These are phyloP conservation scores for Girardinus metallicus DNA, from an alignment of 2,797 vertebrate genomes.

Conservation along the genomic window DNA sequence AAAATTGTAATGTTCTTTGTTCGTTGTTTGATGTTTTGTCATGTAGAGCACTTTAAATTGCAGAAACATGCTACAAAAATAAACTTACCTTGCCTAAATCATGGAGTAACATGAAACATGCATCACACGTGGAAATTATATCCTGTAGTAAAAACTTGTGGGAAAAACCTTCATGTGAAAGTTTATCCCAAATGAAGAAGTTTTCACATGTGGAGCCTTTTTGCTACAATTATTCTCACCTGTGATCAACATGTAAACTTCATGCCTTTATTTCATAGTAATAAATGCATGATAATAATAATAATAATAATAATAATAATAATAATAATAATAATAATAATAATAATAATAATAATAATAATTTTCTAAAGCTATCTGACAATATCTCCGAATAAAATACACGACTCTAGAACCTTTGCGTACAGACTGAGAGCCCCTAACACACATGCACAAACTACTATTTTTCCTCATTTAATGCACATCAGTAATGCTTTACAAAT, in stretches of 20 bases:
- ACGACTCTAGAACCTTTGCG: neutral
- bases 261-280: neutral
- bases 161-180: neutral
- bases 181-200: neutral
- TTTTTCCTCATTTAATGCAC: constrained; percentile 15
- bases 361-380: neutral
- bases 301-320: neutral
- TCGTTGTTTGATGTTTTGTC: no score
- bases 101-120: neutral
- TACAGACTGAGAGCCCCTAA: constrained; percentile 2
- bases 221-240: neutral
- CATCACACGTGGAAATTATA: neutral
- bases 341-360: no score
- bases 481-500: constrained; percentile 32
- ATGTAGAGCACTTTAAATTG: no score
- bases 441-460: neutral
- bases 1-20: no score
- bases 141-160: neutral
- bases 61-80: no score
- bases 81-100: no score
- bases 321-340: no score
- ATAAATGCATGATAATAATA: neutral
- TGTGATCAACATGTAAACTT: neutral
- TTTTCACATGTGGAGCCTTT: neutral
- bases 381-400: neutral